phyloP scores from a whole-genome alignment of 2,797 vertebrate genomes.

The Coregonus sp. region DNA sequence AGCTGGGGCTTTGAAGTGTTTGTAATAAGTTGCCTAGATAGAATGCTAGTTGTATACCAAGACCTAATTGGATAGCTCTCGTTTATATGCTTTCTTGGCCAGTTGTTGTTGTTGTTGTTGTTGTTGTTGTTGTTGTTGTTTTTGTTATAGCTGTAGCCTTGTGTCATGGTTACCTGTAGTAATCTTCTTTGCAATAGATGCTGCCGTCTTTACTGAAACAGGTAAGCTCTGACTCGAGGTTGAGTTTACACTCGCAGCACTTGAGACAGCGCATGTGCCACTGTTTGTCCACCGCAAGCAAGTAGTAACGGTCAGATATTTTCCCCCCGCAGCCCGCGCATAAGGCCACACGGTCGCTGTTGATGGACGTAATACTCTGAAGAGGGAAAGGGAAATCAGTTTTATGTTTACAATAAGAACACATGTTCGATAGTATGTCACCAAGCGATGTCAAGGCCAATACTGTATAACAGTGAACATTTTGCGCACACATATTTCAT shows the following conservation, averaged over 20 bases:
- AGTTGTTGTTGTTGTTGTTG: neutral
- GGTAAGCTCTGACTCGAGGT: conserved; percentile 89
- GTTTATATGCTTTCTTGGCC: neutral
- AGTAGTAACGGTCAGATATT: conserved; percentile 89
- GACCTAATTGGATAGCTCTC: neutral
- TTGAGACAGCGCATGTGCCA: conserved; percentile 91
- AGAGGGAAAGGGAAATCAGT: conserved; percentile 5
- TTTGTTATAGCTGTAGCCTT: neutral
- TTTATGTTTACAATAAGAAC: neutral
- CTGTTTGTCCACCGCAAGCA: conserved; percentile 89
- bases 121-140: neutral
- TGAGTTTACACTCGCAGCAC: conserved; percentile 88
- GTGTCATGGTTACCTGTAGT: conserved; percentile 79
- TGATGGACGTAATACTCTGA: conserved; percentile 86
- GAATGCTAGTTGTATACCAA: neutral
- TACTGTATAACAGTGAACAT: neutral
- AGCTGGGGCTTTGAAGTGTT: neutral
- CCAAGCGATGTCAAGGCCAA: neutral
- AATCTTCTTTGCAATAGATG: conserved; percentile 91
- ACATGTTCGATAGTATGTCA: neutral
- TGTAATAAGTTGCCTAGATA: neutral
- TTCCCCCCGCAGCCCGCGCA: conserved; percentile 89
- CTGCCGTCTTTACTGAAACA: conserved; percentile 90
- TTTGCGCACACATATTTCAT: neutral
- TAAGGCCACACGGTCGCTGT: conserved; percentile 83